Percentiles rank a stretch among this genome's conserved stretches.
These are phyloP conservation scores for Philereme transversata DNA, from an alignment of 2,888 invertebrate species.

Conservation along the genomic window DNA sequence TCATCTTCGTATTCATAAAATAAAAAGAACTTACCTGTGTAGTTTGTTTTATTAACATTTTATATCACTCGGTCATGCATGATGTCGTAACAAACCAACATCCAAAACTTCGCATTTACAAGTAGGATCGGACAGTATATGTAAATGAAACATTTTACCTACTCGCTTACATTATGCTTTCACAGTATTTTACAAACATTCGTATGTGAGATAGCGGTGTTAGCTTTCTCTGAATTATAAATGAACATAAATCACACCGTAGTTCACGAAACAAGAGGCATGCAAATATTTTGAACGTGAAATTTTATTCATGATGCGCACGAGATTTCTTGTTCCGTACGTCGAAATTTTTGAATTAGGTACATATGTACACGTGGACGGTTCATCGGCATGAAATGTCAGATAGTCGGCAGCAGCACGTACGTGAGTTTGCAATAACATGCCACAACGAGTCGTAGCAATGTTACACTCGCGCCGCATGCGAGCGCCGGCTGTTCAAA, in stretches of 20 bases:
- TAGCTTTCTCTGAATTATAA: constrained; percentile 5
- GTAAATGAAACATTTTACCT: background rate
- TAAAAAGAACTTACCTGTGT: constrained; percentile 14
- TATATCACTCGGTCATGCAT: no score
- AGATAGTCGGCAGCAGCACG: constrained; percentile 75
- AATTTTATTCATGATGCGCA: constrained; percentile 45
- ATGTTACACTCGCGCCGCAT: constrained; percentile 76
- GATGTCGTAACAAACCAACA: no score
- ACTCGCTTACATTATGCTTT: background rate
- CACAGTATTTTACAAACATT: constrained; percentile 3
- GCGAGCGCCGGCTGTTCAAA: constrained; percentile 73
- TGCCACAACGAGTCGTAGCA: constrained; percentile 79
- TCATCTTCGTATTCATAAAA: constrained; percentile 35
- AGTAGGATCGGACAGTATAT: no score
- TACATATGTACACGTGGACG: constrained; percentile 69
- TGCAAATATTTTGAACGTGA: constrained; percentile 37
- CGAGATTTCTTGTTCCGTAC: constrained; percentile 57
- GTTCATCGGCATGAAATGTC: constrained; percentile 82
- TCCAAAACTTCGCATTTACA: no score
- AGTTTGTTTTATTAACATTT: constrained; percentile 18
- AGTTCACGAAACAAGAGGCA: constrained; percentile 32
- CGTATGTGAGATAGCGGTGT: background rate
- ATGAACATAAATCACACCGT: constrained; percentile 13
- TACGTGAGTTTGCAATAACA: constrained; percentile 83
- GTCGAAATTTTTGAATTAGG: constrained; percentile 57